These are phyloP conservation scores for Zosterops lateralis DNA, from an alignment of 2,113 vertebrate genomes.

Conservation along the genomic window DNA sequence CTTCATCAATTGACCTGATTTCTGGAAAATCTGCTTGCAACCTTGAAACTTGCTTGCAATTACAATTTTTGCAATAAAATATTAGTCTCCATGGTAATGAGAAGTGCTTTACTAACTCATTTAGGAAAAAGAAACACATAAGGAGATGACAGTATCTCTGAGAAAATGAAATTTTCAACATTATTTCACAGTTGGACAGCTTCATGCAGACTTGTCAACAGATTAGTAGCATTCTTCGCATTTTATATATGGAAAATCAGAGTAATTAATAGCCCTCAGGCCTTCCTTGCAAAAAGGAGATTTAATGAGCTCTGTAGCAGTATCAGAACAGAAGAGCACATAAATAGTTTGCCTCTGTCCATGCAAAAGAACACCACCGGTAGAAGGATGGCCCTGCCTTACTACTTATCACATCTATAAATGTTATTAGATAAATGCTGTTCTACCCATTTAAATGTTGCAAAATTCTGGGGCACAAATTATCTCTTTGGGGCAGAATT, in stretches of 20 bases:
- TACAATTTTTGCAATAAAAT: conserved; percentile 59
- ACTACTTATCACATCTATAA: not conserved
- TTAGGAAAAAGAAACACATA: not conserved
- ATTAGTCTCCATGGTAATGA: conserved; percentile 63
- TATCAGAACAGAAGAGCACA: not conserved
- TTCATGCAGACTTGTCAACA: conserved; percentile 57
- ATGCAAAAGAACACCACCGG: not conserved
- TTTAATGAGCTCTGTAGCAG: conserved; percentile 54
- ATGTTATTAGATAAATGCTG: not conserved
- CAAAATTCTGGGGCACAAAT: not conserved
- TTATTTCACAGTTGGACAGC: conserved; percentile 61
- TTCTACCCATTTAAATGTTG: not conserved
- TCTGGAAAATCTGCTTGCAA: conserved; percentile 35
- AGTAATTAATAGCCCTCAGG: conserved; percentile 55
- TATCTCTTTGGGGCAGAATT: not conserved
- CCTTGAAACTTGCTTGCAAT: conserved; percentile 45
- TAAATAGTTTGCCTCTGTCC: not conserved
- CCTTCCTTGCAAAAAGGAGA: conserved; percentile 2
- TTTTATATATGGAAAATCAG: conserved; percentile 33
- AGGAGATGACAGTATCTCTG: conserved; percentile 33
- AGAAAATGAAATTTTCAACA: conserved; percentile 57
- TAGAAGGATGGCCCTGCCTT: not conserved
- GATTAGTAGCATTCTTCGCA: conserved; percentile 38
- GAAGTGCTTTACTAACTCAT: conserved; percentile 36
- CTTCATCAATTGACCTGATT: conserved; percentile 58